Base-by-base conservation (phyloP, 2,888 invertebrate species). In the Chironomus riparius region DNA sequence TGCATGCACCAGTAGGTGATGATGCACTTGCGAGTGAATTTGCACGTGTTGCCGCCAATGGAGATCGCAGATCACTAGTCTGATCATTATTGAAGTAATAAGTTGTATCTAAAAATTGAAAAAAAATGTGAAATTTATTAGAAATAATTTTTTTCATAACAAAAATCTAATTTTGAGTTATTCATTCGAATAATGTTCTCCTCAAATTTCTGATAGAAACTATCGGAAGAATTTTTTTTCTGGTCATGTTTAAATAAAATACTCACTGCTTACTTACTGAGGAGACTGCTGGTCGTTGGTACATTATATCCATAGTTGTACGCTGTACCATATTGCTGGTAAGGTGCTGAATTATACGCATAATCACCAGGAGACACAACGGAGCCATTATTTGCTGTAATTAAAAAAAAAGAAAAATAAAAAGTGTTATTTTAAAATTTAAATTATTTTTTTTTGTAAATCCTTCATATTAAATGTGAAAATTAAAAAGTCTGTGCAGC, bases 251-350 rank as follows among this genome's bases (percentile, higher is more conserved):
- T 56, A 3, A 47, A n/a, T 47, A 68, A 76, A 82, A 87, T 87
- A 87, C 87, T 87, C 87, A 87, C 87, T 87, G 86, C 87, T 87
- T 87, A 87, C 87, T 87, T 87, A 89, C 89, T 89, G 86, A 89
- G 88, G 85, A 89, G 87, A 85, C 89, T 88, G 85, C 88, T 69
- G 86, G 86, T 87, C 85, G 81, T 77, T 76, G 88, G 86, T 80
- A 88, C 85, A 79, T 88, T 88, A 82, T 89, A 89, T 77, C 88
- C 88, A 80, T 89, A 89, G 77, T 88, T 88, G 78, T 87, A 87
- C 5, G 83, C 82, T 69, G 83, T 81, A 15, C 84, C 81, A 78
- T 84, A 84, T 79, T 84, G 84, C 70, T 83, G 80, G 86, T 94
- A 94, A 13, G 76, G 76, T 78, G 89, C 88, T 77, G 91, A 88